Percentiles rank a stretch among this genome's conserved stretches.
phyloP scores from a whole-genome alignment of 2,113 vertebrate species.

The Dinomys branickii region DNA sequence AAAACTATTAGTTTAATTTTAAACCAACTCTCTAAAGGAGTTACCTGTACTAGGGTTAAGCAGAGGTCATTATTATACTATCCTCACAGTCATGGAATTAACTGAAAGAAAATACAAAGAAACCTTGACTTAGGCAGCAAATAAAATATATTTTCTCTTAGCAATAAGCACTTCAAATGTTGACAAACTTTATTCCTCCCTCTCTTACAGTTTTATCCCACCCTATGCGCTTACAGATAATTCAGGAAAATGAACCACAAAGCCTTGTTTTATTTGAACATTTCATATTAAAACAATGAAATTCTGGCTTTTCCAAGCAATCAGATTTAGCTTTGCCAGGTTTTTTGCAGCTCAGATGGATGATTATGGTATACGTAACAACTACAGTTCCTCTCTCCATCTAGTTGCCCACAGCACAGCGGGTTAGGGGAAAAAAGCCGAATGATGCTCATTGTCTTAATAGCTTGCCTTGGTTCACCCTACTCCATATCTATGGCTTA shows the following conservation, averaged over 20 bases:
- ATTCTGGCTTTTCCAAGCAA: background rate
- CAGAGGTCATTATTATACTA: background rate
- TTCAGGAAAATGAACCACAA: background rate
- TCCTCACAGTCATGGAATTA: background rate
- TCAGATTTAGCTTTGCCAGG: background rate
- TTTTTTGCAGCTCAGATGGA: background rate
- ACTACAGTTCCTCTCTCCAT: background rate
- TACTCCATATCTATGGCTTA: background rate
- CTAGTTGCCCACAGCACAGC: background rate
- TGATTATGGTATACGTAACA: background rate
- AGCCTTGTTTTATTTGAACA: background rate
- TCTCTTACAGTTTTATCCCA: background rate
- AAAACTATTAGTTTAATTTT: constrained; percentile 1
- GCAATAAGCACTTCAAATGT: background rate
- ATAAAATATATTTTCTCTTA: background rate
- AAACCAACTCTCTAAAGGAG: background rate
- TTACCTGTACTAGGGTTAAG: background rate
- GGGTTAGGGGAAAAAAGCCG: background rate
- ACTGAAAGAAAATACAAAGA: background rate
- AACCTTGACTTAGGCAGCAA: background rate
- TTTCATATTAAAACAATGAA: background rate
- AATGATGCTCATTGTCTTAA: background rate
- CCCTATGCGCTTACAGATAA: background rate
- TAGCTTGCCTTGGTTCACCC: background rate
- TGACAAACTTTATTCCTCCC: background rate